Evolutionary conservation across 2,888 invertebrate genomes (phyloP), one percentile per base, ranked within the genome.

Genomic region (Pasiphila rectangulata): DNA sequence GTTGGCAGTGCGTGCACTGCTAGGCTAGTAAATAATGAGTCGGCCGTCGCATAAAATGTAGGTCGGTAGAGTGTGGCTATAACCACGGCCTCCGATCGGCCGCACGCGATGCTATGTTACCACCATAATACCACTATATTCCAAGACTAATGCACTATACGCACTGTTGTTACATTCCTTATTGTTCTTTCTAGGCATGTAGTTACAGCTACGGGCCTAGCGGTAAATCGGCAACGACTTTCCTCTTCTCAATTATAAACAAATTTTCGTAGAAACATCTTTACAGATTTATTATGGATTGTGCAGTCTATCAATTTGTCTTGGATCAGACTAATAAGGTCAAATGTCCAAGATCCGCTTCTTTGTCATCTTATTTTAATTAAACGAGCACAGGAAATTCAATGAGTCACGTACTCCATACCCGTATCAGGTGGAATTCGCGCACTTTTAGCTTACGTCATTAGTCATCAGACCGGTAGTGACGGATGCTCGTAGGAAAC

Each of bases 1-100:
- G 79, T 68, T 70, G 65, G 58, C 58, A 54, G 67, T 80, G 81
- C 79, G 81, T 83, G 78, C 64, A 59, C 64, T 63, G 66, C 58
- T 67, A 64, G 60, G 66, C 73, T 75, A 72, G 75, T 77, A 78
- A 80, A 79, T 83, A 84, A 83, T 82, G 74, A 77, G 72, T 69
- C 69, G 66, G 69, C 67, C 67, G 72, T 73, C 74, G 87, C 77
- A 87, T 88, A 88, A 87, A 82, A 88, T 87, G 82, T 88, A 85
- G 88, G 88, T 88, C 88, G 86, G 76, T 84, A 68, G 79, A 77
- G 79, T 84, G 76, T 75, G 72, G 74, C 67, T 75, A 69, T 72
- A 72, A 70, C 70, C 44, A 63, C 61, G 57, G 64, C 64, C 64
- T 67, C 68, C 56, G 70, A 75, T 79, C 77, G 80, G 40, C 42